Conservation (phyloP, 2,797 vertebrate species). For the Bucorvus abyssinicus region DNA sequence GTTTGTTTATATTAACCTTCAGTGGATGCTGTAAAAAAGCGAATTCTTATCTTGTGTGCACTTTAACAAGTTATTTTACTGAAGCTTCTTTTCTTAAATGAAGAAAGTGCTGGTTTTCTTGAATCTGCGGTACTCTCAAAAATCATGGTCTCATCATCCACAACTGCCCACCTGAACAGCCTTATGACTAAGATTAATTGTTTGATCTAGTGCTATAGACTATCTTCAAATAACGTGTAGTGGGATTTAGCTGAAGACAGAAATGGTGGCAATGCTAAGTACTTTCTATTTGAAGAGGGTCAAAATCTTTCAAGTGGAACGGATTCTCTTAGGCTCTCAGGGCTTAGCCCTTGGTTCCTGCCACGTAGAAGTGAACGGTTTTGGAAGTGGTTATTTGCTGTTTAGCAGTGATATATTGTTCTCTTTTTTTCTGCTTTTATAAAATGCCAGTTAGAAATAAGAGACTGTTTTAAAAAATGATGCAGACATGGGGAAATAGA, state of each 20-base stretch:
- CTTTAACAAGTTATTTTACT: constrained; percentile 15
- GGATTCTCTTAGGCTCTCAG: neutral
- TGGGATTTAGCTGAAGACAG: constrained; percentile 2
- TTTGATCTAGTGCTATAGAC: neutral
- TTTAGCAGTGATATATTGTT: neutral
- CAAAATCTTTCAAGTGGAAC: neutral
- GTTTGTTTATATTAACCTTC: neutral
- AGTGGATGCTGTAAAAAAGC: neutral
- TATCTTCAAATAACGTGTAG: neutral
- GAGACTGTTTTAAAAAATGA: neutral
- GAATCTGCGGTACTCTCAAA: neutral
- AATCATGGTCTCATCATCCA: neutral
- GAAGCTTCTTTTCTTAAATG: constrained; percentile 7
- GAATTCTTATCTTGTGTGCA: neutral
- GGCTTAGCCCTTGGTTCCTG: neutral
- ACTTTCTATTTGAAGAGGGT: neutral
- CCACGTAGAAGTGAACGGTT: neutral
- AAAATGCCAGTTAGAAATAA: neutral
- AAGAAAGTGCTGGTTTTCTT: neutral
- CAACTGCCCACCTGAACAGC: neutral
- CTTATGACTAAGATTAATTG: neutral
- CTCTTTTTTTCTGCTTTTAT: neutral
- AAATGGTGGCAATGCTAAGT: neutral
- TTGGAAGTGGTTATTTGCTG: neutral
- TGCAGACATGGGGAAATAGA: neutral